Evolutionary conservation across 2,113 vertebrate species (phyloP), one percentile per base, ranked within the genome.

Genomic region (Tamias sibiricus): DNA sequence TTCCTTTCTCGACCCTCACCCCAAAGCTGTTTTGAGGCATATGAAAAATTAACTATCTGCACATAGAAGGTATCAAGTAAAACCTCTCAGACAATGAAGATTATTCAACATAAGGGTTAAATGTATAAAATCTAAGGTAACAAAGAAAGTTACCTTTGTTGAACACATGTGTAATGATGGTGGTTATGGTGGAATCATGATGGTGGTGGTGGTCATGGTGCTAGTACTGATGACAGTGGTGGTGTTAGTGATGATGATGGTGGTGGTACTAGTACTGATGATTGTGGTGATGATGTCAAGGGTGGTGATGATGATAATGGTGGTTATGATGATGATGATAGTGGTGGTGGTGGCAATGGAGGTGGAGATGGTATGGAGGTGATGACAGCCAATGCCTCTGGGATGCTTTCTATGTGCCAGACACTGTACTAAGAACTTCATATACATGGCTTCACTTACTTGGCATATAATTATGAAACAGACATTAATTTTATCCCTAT

Each of bases 11-110:
- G 11, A 59, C 14, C 2, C 32, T 44, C 40, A 30, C n/a, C 20
- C n/a, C 35, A 66, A 66, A 64, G n/a, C 17, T 95, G 16, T 66
- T 76, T 81, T 74, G 62, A 76, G 37, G 17, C 11, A 62, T 30
- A 72, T 0, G 40, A 62, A 54, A 92, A 94, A 68, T 84, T 86
- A 79, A 90, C 83, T 32, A 87, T 76, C 26, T 62, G 12, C 72
- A 85, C 52, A 47, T 22, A 77, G 8, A 57, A 90, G 37, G 35
- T 11, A 79, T 12, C 77, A 42, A 97, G 44, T 35, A 91, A 89
- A 95, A 42, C 4, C 47, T 96, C 68, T 59, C 16, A 57, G 91
- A 4, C 28, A 85, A 28, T 82, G 74, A 11, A 11, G 40, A 26
- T 62, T 14, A 75, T 75, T 62, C 13, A 64, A 74, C 30, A 75